Evolutionary conservation across 2,797 vertebrate species (phyloP).

Genomic region (Spinibarbus caldwelli): DNA sequence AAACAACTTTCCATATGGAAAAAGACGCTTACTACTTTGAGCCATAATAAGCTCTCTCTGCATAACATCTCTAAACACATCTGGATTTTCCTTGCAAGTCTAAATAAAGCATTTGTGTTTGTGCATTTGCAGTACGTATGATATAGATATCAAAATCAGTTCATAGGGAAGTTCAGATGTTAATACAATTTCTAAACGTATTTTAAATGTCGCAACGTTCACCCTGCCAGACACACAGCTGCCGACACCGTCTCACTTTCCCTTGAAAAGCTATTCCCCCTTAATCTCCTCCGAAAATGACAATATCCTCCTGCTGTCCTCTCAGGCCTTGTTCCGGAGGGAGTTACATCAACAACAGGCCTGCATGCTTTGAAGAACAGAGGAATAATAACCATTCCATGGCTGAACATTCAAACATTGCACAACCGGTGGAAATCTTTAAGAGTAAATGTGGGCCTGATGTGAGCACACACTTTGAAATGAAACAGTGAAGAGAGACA

Average conservation of each 20-base stretch:
- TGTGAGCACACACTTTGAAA: conserved; percentile 65
- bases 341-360: conserved; percentile 24
- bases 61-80: background rate
- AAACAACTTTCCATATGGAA: background rate
- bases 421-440: conserved; percentile 11
- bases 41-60: background rate
- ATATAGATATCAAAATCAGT: background rate
- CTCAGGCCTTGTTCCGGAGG: conserved; percentile 2
- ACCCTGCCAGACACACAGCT: conserved; percentile 21
- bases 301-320: conserved; percentile 20
- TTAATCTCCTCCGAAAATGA: background rate
- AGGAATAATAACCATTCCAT: conserved; percentile 11
- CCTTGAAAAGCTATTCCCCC: background rate
- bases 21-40: background rate
- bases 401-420: conserved; percentile 20
- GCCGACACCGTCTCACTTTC: background rate
- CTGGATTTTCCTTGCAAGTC: too few species aligned
- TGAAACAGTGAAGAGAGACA: conserved; percentile 68
- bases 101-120: background rate
- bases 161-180: conserved; percentile 18
- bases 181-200: background rate
- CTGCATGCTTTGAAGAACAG: conserved; percentile 28
- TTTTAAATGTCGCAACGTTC: background rate
- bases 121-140: background rate
- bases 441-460: conserved; percentile 14